phyloP scores from a whole-genome alignment of 2,888 invertebrate species.

The Pelosia muscerda region DNA sequence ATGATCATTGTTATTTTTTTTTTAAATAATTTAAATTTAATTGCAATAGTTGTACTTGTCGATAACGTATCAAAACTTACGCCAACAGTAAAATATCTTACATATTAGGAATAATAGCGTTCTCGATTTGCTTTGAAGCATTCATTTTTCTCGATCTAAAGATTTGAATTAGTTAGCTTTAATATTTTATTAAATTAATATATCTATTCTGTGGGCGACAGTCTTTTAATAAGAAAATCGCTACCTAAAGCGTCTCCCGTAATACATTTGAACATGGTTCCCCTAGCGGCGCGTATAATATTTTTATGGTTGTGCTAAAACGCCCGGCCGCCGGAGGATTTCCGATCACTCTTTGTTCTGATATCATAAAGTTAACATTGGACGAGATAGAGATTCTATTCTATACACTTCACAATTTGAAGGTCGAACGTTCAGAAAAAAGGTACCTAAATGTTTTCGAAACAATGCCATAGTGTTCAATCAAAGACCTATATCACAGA shows the following conservation, averaged over 20 bases:
- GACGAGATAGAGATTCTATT: constrained; percentile 27
- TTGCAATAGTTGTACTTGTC: neutral
- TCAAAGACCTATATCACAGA: no score
- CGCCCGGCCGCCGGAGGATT: constrained; percentile 34
- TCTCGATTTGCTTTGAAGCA: no score
- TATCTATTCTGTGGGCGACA: no score
- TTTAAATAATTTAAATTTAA: no score
- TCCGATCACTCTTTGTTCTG: constrained; percentile 45
- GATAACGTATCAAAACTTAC: neutral
- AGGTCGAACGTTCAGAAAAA: constrained; percentile 9
- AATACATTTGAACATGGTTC: constrained; percentile 21
- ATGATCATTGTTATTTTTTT: neutral
- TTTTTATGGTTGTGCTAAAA: constrained; percentile 62
- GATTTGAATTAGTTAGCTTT: no score
- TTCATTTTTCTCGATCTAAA: no score
- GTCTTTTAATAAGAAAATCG: neutral
- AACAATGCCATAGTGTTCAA: neutral
- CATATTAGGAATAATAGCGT: no score
- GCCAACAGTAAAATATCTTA: no score
- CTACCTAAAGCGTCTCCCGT: neutral
- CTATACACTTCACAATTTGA: constrained; percentile 32
- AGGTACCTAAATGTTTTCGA: neutral
- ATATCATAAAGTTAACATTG: constrained; percentile 34
- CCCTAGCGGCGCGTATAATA: constrained; percentile 42
- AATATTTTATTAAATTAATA: no score